Conservation (phyloP, 2,113 vertebrate genomes). For the Spizaetus ornatus region DNA sequence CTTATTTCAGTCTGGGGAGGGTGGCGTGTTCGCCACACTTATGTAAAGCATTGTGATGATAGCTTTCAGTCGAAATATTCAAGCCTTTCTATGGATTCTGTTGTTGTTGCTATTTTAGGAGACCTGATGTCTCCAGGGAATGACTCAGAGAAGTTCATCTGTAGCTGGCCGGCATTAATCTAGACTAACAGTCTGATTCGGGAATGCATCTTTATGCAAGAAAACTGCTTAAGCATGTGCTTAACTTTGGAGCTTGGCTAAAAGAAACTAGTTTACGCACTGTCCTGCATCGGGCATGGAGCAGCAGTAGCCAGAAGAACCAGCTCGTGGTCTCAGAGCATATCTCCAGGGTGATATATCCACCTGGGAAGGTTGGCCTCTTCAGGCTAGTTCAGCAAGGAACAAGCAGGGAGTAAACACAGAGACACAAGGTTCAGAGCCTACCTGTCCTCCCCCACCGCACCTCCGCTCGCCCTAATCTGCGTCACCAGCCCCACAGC, state of each 20-base stretch:
- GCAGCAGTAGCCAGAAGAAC: neutral
- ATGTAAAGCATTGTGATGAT: conserved; percentile 4
- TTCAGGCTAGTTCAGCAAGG: neutral
- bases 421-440: neutral
- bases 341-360: neutral
- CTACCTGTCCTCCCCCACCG: neutral
- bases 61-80: neutral
- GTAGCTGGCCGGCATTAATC: conserved; percentile 23
- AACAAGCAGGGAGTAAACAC: neutral
- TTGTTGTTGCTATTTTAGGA: conserved; percentile 61
- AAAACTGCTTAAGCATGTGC: neutral
- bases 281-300: accelerated
- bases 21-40: neutral
- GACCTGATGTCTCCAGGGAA: conserved; percentile 37
- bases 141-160: conserved; percentile 57
- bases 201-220: neutral
- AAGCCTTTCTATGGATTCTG: conserved; percentile 17
- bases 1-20: neutral
- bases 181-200: conserved; percentile 11
- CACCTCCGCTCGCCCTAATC: accelerated
- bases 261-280: neutral
- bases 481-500: accelerated
- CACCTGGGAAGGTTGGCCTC: neutral
- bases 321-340: accelerated
- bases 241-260: neutral